phyloP scores from a whole-genome alignment of 2,797 vertebrate genomes.

The Pseudochirops cupreus region DNA sequence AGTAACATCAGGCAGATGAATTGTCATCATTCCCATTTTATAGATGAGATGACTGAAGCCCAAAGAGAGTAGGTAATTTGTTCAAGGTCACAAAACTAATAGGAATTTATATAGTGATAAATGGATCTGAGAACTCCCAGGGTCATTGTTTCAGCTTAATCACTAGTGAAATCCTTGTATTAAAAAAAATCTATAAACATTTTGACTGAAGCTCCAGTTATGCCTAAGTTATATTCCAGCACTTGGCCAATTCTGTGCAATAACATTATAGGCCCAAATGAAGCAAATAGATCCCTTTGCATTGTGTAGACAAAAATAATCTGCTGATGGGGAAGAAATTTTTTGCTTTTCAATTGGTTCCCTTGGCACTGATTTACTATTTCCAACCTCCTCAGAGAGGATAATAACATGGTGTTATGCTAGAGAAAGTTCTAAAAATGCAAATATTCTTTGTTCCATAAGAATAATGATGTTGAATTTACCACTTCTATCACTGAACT shows the following conservation, averaged over 20 bases:
- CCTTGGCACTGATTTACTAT: conserved; percentile 26
- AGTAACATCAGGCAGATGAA: neutral
- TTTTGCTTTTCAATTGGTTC: neutral
- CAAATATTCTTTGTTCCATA: conserved; percentile 31
- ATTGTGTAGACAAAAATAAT: neutral
- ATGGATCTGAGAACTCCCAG: neutral
- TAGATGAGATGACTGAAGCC: neutral
- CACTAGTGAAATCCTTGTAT: neutral
- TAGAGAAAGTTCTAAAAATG: conserved; percentile 50
- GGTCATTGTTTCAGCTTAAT: neutral
- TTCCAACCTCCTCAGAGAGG: conserved; percentile 34
- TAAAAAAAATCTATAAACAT: neutral
- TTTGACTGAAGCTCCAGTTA: neutral
- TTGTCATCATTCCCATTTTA: neutral
- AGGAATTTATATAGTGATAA: neutral
- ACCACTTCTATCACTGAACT: conserved; percentile 44
- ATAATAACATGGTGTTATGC: conserved; percentile 41
- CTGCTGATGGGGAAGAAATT: neutral
- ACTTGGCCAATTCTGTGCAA: neutral
- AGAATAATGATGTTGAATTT: conserved; percentile 38
- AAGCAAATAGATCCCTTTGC: neutral
- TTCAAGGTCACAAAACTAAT: neutral
- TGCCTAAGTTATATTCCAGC: neutral
- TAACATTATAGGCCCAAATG: neutral
- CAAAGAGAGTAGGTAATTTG: neutral